Evolutionary conservation across 2,888 invertebrate species (phyloP), one percentile per base, ranked within the genome.

Genomic region (Marronus borbonicus): DNA sequence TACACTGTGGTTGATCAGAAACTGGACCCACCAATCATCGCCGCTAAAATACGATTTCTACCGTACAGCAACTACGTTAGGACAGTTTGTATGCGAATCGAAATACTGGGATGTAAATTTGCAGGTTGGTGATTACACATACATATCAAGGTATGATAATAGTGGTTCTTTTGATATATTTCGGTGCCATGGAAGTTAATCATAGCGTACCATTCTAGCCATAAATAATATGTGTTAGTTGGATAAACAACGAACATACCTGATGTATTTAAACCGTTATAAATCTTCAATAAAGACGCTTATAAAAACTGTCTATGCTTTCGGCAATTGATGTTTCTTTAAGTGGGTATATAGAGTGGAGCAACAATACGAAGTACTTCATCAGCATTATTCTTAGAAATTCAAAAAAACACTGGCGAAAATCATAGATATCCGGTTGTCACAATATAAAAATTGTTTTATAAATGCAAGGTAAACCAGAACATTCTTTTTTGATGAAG

Each of bases 11-110:
- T 94, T 81, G 92, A 94, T 84, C 92, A 94, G 83, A 90, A 92
- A 80, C 89, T 95, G 83, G 93, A 94, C 83, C 95, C 95, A 70
- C 94, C 95, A 36, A 92, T 96, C 82, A 91, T 96, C 79, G 95
- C 94, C 60, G 92, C 93, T 78, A 93, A 93, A 88, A 90, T 96
- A 80, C 92, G 96, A 80, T 92, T 96, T 86, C 92, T 95, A 84
- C 96, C 96, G 8, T 94, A 94, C 88, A 94, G 94, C 80, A 92
- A 93, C 79, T 93, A 94, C 86, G 92, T 93, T 82, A 90, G 95
- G 80, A 95, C 94, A 3, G 94, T 95, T 80, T 96, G 96, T 87
- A 92, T 96, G 91, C 89, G 96, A 81, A 92, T 95, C 70, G 96
- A 96, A 89, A 89, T 96, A 82, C 92, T 94, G 82, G 96, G 96